Evolutionary conservation across 1,140 invertebrate genomes (phyloP).

Genomic region (Chrysoperla carnea): DNA sequence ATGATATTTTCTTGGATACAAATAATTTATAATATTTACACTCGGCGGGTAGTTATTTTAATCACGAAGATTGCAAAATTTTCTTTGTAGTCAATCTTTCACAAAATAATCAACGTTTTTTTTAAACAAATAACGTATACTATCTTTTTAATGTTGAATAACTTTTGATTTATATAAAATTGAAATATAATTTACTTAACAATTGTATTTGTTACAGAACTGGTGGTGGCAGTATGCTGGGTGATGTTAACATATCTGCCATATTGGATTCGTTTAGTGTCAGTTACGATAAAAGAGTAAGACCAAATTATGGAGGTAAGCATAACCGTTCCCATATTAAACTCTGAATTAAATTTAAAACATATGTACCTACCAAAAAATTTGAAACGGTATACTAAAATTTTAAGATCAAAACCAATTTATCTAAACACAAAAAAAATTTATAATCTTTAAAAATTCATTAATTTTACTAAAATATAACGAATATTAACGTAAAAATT

Average conservation of each 20-base stretch:
- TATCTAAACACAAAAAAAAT: neutral
- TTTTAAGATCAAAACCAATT: neutral
- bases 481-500: neutral
- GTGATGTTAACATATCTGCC: constrained; percentile 80
- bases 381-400: neutral
- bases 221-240: constrained; percentile 59
- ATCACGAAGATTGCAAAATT: no score
- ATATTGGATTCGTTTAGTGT: constrained; percentile 84
- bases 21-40: no score
- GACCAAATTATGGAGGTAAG: constrained; percentile 95
- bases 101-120: no score
- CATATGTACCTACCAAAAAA: neutral
- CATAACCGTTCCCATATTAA: constrained; percentile 13
- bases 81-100: no score
- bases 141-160: no score
- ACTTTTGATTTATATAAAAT: no score
- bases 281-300: constrained; percentile 94
- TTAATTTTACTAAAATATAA: neutral
- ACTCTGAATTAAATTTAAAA: neutral
- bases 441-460: neutral
- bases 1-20: no score
- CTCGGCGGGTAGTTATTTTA: no score
- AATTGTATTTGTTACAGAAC: constrained; percentile 32
- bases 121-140: no score
- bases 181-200: no score